phyloP scores from a whole-genome alignment of 2,797 vertebrate genomes.

The Kryptopterus vitreolus region DNA sequence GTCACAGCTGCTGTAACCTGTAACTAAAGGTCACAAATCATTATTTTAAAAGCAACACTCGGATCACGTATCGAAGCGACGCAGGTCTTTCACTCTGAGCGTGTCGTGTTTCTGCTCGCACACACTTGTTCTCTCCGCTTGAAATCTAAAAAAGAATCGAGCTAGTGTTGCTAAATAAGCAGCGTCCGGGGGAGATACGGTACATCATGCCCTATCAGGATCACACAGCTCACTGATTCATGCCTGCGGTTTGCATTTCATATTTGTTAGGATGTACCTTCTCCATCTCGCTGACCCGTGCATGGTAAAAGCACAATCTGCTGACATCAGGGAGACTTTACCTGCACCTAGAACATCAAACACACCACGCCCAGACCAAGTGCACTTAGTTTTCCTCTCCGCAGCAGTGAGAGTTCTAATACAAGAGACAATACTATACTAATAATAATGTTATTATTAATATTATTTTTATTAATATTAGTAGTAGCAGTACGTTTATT shows the following conservation, averaged over 20 bases:
- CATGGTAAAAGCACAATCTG: slow-evolving; percentile 24
- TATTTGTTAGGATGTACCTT: neutral
- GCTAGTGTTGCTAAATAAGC: neutral
- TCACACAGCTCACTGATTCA: neutral
- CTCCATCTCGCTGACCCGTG: neutral
- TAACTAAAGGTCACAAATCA: neutral
- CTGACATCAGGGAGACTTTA: neutral
- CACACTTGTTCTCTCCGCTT: neutral
- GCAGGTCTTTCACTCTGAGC: neutral
- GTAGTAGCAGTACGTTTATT: too few relatives aligned
- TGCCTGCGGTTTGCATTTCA: neutral
- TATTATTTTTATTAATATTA: too few relatives aligned
- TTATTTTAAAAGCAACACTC: neutral
- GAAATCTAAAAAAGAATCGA: neutral
- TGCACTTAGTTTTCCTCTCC: too few relatives aligned
- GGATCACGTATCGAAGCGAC: neutral
- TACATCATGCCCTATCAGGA: neutral
- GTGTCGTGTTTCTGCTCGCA: neutral
- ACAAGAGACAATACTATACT: too few relatives aligned
- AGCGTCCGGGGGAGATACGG: neutral
- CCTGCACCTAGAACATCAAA: neutral
- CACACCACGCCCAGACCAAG: neutral
- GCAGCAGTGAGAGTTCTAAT: too few relatives aligned
- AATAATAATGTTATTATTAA: too few relatives aligned
- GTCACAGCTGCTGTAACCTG: neutral